Evolutionary conservation across 1,140 invertebrate species (phyloP).

Genomic region (Fopius arisanus): DNA sequence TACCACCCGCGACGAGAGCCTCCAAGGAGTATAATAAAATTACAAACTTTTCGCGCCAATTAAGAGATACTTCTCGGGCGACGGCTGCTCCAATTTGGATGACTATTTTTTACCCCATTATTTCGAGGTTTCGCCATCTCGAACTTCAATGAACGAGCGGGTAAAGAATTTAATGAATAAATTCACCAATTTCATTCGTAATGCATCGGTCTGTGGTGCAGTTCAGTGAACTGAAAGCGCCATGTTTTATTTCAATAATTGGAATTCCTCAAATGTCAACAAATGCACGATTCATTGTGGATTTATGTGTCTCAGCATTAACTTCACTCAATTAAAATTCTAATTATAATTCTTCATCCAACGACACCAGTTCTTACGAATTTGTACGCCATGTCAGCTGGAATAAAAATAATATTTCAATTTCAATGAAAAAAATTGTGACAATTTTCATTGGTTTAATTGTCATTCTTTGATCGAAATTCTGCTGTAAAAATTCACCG

Average conservation of each 20-base stretch:
- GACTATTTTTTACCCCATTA: background rate
- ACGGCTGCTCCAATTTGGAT: slow-evolving; percentile 25
- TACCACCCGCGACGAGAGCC: background rate
- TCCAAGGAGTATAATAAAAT: background rate
- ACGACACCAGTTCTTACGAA: too few relatives aligned
- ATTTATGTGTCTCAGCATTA: too few relatives aligned
- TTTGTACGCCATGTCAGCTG: too few relatives aligned
- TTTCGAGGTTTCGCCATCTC: background rate
- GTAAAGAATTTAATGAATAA: background rate
- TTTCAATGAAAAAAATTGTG: too few relatives aligned
- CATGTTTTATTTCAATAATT: background rate
- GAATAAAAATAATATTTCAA: too few relatives aligned
- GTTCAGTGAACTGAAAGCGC: background rate
- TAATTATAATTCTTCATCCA: too few relatives aligned
- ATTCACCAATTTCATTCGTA: background rate
- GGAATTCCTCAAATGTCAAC: background rate
- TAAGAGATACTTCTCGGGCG: slow-evolving; percentile 34
- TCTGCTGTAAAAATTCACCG: background rate
- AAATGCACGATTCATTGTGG: background rate
- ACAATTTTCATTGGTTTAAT: too few relatives aligned
- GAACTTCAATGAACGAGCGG: background rate
- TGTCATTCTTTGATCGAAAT: too few relatives aligned
- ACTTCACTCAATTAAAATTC: too few relatives aligned
- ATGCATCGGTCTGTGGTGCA: background rate
- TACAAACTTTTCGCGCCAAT: slow-evolving; percentile 34